Base-by-base conservation (phyloP, 2,888 invertebrate genomes). In the Microctonus aethiopoides region DNA sequence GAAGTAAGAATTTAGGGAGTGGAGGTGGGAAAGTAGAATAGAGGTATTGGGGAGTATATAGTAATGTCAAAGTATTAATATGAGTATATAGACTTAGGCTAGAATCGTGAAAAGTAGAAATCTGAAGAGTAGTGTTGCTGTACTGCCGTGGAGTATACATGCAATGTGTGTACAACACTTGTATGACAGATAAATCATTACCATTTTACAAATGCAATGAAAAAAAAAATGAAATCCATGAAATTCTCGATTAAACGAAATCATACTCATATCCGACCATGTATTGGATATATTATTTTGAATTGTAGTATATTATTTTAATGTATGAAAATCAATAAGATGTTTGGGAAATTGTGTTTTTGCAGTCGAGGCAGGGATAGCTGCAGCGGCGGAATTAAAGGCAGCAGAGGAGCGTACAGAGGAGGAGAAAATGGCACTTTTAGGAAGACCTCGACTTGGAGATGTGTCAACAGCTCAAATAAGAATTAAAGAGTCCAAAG, bases 401-500 rank as follows among this genome's bases (percentile, higher is more conserved):
- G 86, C 88, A 66, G 90, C 91, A 4, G 91, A 91, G 75, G 91
- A 92, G n/a, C 87, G 93, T 60, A 91, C 92, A 36, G 93, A 94
- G 77, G 92, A 94, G 80, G 95, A 96, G 74, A 94, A 94, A 83
- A 93, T 96, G 79, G 95, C 96, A 63, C 90, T 96, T 84, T 90
- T 98, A 88, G 99, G 99, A 36, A 92, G 94, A 82, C 99, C 99
- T 3, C 91, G 94, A 79, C 90, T 96, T 73, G 99, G 99, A 2
- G 97, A 98, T 78, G 90, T 94, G 83, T 91, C 91, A 76, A 91
- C 94, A 79, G 94, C 95, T 71, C 93, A 95, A 88, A 91, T 99
- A 81, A 91, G 96, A 84, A 94, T 99, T 84, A 96, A 95, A 83
- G 99, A 99, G 88, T 98, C 97, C 89, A 96, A 96, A 88, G 99